Evolutionary conservation across 2,113 vertebrate species (phyloP).

Genomic region (Oncorhynchus kisutch): DNA sequence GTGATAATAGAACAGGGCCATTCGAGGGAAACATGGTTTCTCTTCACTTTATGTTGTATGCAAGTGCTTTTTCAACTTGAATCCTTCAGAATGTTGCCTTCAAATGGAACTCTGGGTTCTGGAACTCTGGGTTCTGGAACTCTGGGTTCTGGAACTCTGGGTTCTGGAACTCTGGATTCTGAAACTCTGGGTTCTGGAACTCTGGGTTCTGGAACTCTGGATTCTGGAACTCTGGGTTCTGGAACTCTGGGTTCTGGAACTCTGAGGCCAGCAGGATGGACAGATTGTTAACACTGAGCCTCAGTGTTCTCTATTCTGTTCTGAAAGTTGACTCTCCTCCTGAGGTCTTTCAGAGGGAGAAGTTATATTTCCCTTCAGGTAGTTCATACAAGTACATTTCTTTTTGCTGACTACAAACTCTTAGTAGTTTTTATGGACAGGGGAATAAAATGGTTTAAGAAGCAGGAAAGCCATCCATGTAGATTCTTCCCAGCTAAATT

Average conservation of each 20-base stretch:
- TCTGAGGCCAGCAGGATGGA: constrained; percentile 42
- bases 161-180: too few species aligned
- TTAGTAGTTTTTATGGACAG: constrained; percentile 21
- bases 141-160: too few species aligned
- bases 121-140: too few species aligned
- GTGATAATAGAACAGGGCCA: constrained; percentile 74
- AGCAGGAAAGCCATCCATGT: constrained; percentile 25
- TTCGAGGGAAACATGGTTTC: constrained; percentile 79
- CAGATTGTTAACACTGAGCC: constrained; percentile 18
- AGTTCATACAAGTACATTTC: constrained; percentile 48
- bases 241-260: too few species aligned
- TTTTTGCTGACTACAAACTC: constrained; percentile 41
- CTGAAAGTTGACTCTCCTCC: constrained; percentile 57
- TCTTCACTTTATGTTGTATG: constrained; percentile 80
- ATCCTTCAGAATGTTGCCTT: constrained; percentile 56
- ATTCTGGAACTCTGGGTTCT: too few species aligned
- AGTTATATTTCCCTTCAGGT: constrained; percentile 46
- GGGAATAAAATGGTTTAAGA: constrained; percentile 22
- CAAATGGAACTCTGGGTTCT: constrained; percentile 43
- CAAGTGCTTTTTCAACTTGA: constrained; percentile 75
- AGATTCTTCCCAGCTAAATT: constrained; percentile 27
- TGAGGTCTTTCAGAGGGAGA: constrained; percentile 34
- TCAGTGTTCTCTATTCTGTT: constrained; percentile 27
- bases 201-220: too few species aligned
- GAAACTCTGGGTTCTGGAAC: too few species aligned